These are phyloP conservation scores for Drosophila phalerata DNA, from an alignment of 2,888 invertebrate species.

Conservation along the genomic window DNA sequence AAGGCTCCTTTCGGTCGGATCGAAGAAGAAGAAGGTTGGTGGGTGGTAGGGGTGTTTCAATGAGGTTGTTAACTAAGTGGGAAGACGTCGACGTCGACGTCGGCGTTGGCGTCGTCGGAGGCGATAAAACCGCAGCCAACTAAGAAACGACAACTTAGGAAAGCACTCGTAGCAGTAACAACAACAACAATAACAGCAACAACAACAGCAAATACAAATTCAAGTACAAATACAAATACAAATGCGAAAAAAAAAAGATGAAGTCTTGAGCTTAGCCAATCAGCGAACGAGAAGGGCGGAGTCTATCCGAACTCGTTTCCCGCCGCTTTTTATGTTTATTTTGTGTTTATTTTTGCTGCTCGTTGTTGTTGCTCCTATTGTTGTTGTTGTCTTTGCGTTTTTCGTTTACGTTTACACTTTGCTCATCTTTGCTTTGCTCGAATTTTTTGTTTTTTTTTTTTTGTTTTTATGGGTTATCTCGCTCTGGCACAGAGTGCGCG, in stretches of 20 bases:
- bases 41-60: neutral
- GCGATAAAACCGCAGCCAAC: constrained; percentile 77
- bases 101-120: constrained; percentile 32
- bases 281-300: constrained; percentile 82
- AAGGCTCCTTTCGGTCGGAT: constrained; percentile 28
- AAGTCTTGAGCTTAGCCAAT: constrained; percentile 83
- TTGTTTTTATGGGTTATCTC: constrained; percentile 82
- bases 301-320: constrained; percentile 82
- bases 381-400: constrained; percentile 59
- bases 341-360: constrained; percentile 55
- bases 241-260: constrained; percentile 67
- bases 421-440: constrained; percentile 73
- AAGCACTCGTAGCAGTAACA: constrained; percentile 25
- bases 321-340: constrained; percentile 76
- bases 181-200: too few relatives aligned
- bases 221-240: constrained; percentile 27
- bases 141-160: constrained; percentile 56
- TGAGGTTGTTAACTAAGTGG: constrained; percentile 62
- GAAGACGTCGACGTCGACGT: constrained; percentile 45
- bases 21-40: neutral
- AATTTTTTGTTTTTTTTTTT: constrained; percentile 66
- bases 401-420: constrained; percentile 78
- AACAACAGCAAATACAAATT: too few relatives aligned
- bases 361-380: constrained; percentile 51
- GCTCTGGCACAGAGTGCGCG: constrained; percentile 72